Base-by-base conservation (phyloP, 2,888 invertebrate species). In the Diarsia mendica region DNA sequence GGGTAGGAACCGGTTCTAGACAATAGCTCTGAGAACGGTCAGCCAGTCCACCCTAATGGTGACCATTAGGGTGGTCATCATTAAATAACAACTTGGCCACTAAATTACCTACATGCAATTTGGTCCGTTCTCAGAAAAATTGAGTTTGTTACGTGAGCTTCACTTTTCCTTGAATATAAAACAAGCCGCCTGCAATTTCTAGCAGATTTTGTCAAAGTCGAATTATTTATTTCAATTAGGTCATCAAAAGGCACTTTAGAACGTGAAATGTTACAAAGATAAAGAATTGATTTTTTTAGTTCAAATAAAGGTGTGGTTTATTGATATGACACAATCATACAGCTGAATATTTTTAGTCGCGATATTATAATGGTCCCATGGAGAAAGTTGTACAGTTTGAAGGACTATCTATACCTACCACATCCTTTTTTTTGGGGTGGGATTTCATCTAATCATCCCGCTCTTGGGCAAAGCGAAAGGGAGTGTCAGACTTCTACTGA, bases 91-190 rank as follows among this genome's bases (percentile, higher is more conserved):
- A 86, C 39, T 39, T 86, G 44, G 64, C 51, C 61, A 84, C 73
- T 80, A 83, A 80, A 80, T 85, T 80, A n/a, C n/a, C n/a, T n/a
- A 85, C 83, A 77, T 77, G 70, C 73, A 76, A 74, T 87, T 85
- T 80, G n/a, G 75, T 75, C 67, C 58, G 69, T 84, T 85, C 70
- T 70, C 65, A 80, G 69, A 75, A 85, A 86, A 81, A 77, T 51
- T 39, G 23, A 60, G 73, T 73, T 78, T 61, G 68, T 82, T 88
- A 84, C 83, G 74, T 85, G 85, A 89, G 58, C 67, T 67, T 75
- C 65, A 86, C 89, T 91, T 91, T 91, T 89, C 83, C 86, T 80
- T 79, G 61, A 80, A 85, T 77, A 77, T 73, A 83, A 83, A 83
- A 80, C 58, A 66, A 76, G 75, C 83, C 76, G 72, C 60, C 77